Percentiles rank a stretch among this genome's conserved stretches.
phyloP scores from a whole-genome alignment of 2,113 vertebrate species.

The Ptilorrhoa leucosticta region DNA sequence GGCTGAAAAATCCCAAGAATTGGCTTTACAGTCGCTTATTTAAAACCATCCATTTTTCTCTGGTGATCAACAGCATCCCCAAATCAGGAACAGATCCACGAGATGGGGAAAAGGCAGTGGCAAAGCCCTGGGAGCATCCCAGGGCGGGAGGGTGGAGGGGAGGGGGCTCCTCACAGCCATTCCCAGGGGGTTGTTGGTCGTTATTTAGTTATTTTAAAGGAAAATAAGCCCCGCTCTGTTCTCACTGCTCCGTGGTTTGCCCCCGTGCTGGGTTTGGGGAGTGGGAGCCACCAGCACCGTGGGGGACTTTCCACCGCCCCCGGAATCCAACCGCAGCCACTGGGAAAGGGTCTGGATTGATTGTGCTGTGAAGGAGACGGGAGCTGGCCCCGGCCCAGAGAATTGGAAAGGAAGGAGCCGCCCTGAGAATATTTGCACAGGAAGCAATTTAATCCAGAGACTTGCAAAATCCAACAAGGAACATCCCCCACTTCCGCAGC shows the following conservation, averaged over 20 bases:
- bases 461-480: neutral
- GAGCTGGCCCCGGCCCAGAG: neutral
- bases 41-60: neutral
- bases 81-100: neutral
- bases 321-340: neutral
- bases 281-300: neutral
- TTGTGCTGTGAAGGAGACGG: neutral
- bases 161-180: neutral
- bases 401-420: slow-evolving; percentile 26
- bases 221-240: neutral
- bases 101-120: neutral
- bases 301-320: neutral
- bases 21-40: neutral
- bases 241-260: neutral
- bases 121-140: neutral
- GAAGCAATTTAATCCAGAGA: slow-evolving; percentile 32
- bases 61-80: neutral
- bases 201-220: neutral
- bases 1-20: neutral
- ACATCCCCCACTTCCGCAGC: neutral
- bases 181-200: rapidly evolving
- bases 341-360: neutral
- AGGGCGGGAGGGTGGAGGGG: neutral
- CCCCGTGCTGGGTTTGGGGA: neutral
- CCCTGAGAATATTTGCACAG: slow-evolving; percentile 50